A percentile compares a stretch with the other conserved stretches of the same genome.
Evolutionary conservation across 2,888 invertebrate species (phyloP).

Genomic region (Caenorhabditis panamensis): DNA sequence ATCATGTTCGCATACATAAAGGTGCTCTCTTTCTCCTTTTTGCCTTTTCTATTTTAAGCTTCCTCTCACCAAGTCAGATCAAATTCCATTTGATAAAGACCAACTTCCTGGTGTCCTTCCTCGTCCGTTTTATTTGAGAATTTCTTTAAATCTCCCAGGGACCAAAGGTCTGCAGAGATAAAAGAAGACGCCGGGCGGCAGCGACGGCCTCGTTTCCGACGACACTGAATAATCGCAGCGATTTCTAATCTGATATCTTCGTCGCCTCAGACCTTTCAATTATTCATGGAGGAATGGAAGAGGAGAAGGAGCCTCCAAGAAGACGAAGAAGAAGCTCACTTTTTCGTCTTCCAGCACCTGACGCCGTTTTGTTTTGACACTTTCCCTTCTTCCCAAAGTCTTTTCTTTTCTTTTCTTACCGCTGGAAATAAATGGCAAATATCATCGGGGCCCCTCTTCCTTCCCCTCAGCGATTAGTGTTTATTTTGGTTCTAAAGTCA

Average conservation of each 20-base stretch:
- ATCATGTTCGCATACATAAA: too few species aligned
- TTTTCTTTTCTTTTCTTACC: constrained; percentile 10
- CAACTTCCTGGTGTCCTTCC: too few species aligned
- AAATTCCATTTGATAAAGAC: too few species aligned
- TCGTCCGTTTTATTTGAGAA: too few species aligned
- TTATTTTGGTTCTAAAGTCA: constrained; percentile 49
- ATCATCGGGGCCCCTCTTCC: not conserved
- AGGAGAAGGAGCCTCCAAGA: not conserved
- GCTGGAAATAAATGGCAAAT: constrained; percentile 3
- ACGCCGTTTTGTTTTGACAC: constrained; percentile 7
- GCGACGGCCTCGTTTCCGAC: not conserved
- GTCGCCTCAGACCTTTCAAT: constrained; percentile 45
- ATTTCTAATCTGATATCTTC: constrained; percentile 56
- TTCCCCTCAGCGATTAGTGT: constrained; percentile 38
- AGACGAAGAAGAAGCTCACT: constrained; percentile 7
- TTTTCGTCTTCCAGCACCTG: not conserved
- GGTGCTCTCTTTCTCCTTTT: too few species aligned
- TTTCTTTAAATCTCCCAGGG: constrained; percentile 8
- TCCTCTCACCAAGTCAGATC: too few species aligned
- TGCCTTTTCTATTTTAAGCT: too few species aligned
- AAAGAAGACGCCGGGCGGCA: constrained; percentile 4
- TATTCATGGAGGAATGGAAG: constrained; percentile 35
- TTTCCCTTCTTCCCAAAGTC: constrained; percentile 1
- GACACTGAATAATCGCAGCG: constrained; percentile 32
- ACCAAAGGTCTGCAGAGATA: constrained; percentile 40